Evolutionary conservation across 2,797 vertebrate genomes (phyloP).

Genomic region (Hybognathus amarus): DNA sequence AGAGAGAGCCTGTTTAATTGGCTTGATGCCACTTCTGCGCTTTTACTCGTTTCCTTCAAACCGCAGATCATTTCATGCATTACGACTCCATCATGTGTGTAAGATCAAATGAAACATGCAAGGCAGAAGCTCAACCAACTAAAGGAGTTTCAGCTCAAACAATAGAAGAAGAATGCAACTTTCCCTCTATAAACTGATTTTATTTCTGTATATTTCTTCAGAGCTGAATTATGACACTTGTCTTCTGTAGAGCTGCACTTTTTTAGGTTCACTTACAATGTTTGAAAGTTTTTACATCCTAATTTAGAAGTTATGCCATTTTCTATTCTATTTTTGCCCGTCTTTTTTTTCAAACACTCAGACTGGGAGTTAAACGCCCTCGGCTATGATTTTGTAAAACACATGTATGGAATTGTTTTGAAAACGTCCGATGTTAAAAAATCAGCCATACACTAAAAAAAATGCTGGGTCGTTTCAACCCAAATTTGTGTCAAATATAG

Average conservation of each 20-base stretch:
- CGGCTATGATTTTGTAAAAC: too few relatives aligned
- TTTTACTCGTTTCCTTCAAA: conserved; percentile 7
- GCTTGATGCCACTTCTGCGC: conserved; percentile 7
- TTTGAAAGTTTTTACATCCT: background rate
- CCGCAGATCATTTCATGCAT: background rate
- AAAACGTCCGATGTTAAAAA: too few relatives aligned
- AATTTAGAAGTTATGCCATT: background rate
- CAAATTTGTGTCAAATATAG: too few relatives aligned
- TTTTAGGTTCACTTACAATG: background rate
- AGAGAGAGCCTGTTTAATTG: conserved; percentile 10
- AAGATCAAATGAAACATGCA: background rate
- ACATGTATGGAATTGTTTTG: too few relatives aligned
- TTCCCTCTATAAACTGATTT: background rate
- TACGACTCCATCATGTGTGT: background rate
- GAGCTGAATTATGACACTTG: background rate
- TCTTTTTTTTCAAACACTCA: background rate
- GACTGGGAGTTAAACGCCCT: too few relatives aligned
- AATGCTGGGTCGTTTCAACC: too few relatives aligned
- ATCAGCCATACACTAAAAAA: too few relatives aligned
- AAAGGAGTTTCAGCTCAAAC: background rate
- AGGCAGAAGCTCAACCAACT: background rate
- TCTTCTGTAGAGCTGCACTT: background rate
- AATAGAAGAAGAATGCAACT: background rate
- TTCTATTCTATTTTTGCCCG: background rate
- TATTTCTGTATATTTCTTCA: background rate